A percentile compares a stretch with the other conserved stretches of the same genome.
phyloP scores from a whole-genome alignment of 2,113 vertebrate genomes.

The Rhinopithecus roxellana region DNA sequence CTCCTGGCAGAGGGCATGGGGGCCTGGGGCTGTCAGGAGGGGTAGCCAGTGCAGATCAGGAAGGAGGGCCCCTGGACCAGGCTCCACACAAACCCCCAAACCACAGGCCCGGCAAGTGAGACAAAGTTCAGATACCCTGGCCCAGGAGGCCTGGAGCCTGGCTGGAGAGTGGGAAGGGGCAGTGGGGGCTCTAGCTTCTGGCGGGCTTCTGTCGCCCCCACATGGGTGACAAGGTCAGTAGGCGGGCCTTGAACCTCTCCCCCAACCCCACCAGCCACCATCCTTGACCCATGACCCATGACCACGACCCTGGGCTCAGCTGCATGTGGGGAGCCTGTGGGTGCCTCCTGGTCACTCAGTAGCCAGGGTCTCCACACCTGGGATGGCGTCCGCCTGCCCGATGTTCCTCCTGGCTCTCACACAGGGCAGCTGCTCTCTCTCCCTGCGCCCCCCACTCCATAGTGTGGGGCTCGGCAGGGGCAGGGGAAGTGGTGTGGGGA shows the following conservation, averaged over 20 bases:
- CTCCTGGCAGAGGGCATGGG: neutral
- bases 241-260: neutral
- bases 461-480: no score
- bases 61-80: neutral
- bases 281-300: neutral
- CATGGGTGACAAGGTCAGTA: neutral
- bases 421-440: no score
- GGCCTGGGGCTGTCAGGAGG: neutral
- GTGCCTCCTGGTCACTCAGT: no score
- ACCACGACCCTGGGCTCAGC: neutral
- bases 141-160: neutral
- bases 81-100: neutral
- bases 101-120: no score
- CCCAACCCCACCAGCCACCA: neutral
- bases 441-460: no score
- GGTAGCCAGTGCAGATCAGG: neutral
- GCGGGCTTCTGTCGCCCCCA: neutral
- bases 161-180: neutral
- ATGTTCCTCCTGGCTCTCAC: no score
- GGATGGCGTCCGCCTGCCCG: no score
- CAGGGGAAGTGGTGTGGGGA: no score
- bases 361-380: neutral
- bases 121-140: no score
- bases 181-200: neutral
- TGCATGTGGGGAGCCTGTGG: neutral